Conservation (phyloP, 1,140 invertebrate species). For the Drosophila yakuba region DNA sequence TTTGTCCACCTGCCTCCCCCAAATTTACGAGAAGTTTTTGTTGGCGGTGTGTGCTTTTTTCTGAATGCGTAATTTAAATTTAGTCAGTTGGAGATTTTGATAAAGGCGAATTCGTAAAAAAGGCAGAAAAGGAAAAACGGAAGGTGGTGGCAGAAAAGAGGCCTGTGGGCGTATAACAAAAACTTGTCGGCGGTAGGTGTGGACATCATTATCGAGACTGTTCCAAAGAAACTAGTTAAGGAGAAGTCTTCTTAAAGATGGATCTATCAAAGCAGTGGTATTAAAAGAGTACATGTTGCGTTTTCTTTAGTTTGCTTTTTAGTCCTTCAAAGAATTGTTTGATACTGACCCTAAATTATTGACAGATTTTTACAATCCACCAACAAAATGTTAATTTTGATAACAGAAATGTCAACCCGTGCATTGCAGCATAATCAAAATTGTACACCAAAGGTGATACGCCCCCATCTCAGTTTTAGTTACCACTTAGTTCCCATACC, state of each 20-base stretch:
- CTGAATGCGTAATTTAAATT: constrained; percentile 69
- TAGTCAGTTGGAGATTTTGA: constrained; percentile 64
- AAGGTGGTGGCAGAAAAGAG: background rate
- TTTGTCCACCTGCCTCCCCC: constrained; percentile 6
- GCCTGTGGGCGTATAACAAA: background rate
- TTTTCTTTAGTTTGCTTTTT: background rate
- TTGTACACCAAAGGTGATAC: constrained; percentile 70
- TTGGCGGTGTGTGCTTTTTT: constrained; percentile 31
- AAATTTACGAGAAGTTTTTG: constrained; percentile 3
- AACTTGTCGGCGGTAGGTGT: constrained; percentile 5
- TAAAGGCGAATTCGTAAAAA: constrained; percentile 35
- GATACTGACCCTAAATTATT: background rate
- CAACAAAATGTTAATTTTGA: constrained; percentile 71
- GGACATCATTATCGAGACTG: constrained; percentile 32
- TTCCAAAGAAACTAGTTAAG: constrained; percentile 9
- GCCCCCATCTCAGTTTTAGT: constrained; percentile 6
- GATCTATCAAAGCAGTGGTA: too few species aligned
- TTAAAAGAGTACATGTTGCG: background rate
- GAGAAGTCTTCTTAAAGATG: background rate
- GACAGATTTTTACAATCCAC: constrained; percentile 17
- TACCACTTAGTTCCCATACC: constrained; percentile 9
- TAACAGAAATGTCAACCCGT: constrained; percentile 44
- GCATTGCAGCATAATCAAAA: constrained; percentile 62
- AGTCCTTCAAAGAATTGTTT: background rate
- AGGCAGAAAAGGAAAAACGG: background rate